Evolutionary conservation across 2,113 vertebrate species (phyloP).

Genomic region (Heterotis niloticus): DNA sequence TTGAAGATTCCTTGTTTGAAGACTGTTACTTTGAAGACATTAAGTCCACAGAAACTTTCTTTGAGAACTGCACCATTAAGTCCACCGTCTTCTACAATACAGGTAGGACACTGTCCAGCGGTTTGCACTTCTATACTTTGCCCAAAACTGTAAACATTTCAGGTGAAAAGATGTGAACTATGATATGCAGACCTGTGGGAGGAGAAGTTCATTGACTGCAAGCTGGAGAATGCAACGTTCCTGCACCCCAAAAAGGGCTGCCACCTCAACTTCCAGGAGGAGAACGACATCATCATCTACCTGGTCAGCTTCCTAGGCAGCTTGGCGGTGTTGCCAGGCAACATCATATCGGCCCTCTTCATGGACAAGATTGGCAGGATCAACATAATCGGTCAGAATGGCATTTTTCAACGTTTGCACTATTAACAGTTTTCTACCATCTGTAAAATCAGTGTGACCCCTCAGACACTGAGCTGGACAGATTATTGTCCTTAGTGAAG

Average conservation of each 20-base stretch:
- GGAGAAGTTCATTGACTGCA: slow-evolving; percentile 83
- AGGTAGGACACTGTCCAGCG: slow-evolving; percentile 58
- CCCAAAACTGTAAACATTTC: not conserved
- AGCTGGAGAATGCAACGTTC: slow-evolving; percentile 75
- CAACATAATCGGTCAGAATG: slow-evolving; percentile 85
- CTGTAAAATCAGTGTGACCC: too few species aligned
- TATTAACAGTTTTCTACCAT: too few species aligned
- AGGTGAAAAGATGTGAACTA: not conserved
- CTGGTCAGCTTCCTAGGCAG: slow-evolving; percentile 93
- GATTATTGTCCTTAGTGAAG: too few species aligned
- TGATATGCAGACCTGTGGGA: slow-evolving; percentile 75
- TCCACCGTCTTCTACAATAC: slow-evolving; percentile 84
- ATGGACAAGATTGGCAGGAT: slow-evolving; percentile 92
- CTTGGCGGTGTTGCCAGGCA: slow-evolving; percentile 87
- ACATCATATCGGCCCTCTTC: slow-evolving; percentile 89
- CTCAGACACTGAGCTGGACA: too few species aligned
- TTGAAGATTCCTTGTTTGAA: slow-evolving; percentile 86
- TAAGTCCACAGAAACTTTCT: slow-evolving; percentile 80
- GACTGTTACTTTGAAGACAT: slow-evolving; percentile 90
- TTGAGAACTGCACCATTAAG: slow-evolving; percentile 87
- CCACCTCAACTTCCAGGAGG: slow-evolving; percentile 76
- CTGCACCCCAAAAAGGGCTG: slow-evolving; percentile 77
- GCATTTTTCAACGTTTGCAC: not conserved
- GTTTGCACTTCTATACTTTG: not conserved
- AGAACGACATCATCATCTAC: slow-evolving; percentile 90